A percentile compares a stretch with the other conserved stretches of the same genome.
Conservation (phyloP, 1,140 invertebrate species). For the Polypedilum vanderplanki region DNA sequence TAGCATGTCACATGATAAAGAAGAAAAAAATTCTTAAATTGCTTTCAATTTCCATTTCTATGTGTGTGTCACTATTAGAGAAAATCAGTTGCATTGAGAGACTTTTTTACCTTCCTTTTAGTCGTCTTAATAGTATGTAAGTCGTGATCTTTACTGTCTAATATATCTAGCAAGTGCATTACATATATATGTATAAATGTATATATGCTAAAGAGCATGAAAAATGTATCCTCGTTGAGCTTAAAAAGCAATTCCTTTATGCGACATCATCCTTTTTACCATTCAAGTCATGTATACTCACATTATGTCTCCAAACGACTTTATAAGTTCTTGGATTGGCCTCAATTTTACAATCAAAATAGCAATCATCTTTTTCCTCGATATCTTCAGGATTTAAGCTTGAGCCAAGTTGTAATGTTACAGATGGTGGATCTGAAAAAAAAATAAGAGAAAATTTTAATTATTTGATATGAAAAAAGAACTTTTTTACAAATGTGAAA, state of each 20-base stretch:
- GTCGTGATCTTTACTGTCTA: background rate
- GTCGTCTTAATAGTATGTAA: background rate
- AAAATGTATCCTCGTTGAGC: too few species aligned
- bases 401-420: slow-evolving; percentile 55
- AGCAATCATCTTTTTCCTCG: slow-evolving; percentile 83
- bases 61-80: too few species aligned
- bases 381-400: slow-evolving; percentile 81
- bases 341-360: slow-evolving; percentile 80
- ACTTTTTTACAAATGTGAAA: too few species aligned
- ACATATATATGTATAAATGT: background rate
- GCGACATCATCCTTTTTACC: too few species aligned
- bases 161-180: background rate
- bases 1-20: too few species aligned
- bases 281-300: slow-evolving; percentile 51
- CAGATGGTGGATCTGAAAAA: slow-evolving; percentile 29
- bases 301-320: slow-evolving; percentile 87
- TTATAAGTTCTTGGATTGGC: slow-evolving; percentile 80
- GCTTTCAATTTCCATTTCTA: too few species aligned
- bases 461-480: background rate
- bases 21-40: too few species aligned
- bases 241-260: too few species aligned
- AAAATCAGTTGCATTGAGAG: too few species aligned
- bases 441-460: background rate
- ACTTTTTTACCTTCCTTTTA: too few species aligned
- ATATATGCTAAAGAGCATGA: too few species aligned